Base-by-base conservation (phyloP, 1,140 invertebrate genomes). In the Orius insidiosus region DNA sequence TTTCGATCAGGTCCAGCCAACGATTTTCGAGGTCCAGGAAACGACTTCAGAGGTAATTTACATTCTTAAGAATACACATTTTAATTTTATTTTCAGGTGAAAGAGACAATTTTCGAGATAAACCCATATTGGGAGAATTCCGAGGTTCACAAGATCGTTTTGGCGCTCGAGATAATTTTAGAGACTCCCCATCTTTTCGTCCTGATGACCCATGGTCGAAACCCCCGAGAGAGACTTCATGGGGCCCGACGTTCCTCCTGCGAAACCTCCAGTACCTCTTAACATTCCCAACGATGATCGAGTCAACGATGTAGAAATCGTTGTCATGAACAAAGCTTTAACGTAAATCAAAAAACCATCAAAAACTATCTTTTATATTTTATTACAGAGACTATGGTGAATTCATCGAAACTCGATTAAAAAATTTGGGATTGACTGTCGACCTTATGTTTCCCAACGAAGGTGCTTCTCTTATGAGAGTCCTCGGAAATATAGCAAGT, bases 371-470 rank as follows among this genome's bases (percentile, higher is more conserved):
- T 35, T 24, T 9, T 43, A 30, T 10, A 30, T 31, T 43, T 18
- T 43, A 11, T 63, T 67, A 24, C 55, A 87, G 85, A 44, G 76
- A 80, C 53, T 95, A 93, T 64, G 89, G 85, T 1, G 88, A 94
- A 62, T 78, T 75, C 52, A 80, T 94, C 47, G 88, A 94, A 62
- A 63, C 72, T 9, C 69, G 80, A n/a, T 60, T 96, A 37, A 88
- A 87, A 58, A 71, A 75, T 13, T 56, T 82, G 9, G 80, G 80
- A 3, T 65, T 95, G 43, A 75, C 78, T 5, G 85, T 89, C 3
- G 85, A 92, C 60, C 63, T 93, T 1, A 64, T 93, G 11, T 90
- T 89, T 61, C 84, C 87, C 0, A 90, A 92, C 60, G 83, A 86
- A 59, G 79, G 87, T 57, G 80, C 88, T 1, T 76, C 85, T 6